Evolutionary conservation across 2,888 invertebrate genomes (phyloP), one percentile per base, ranked within the genome.

Genomic region (Mythimna impura): DNA sequence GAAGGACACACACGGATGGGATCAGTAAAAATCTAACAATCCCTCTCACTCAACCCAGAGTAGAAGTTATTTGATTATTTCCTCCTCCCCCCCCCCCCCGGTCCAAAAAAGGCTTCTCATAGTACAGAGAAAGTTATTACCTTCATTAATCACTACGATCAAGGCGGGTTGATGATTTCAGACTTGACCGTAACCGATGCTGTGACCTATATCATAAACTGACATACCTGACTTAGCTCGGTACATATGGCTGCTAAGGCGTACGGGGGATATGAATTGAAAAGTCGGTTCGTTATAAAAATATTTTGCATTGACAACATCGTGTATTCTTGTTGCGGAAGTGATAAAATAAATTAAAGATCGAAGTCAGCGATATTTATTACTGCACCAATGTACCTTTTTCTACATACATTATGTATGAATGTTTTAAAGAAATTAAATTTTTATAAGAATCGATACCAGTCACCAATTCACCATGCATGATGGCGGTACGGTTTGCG

Each of bases 1-100:
- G 86, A 36, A 8, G 9, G 36, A 36, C 36, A 36, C 36, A 98
- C 40, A 40, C 40, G 12, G 10, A 12, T 40, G 10, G 40, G 40
- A 12, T 3, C 40, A 40, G 40, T 12, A 40, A 40, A 10, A 40
- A 40, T 12, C 10, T 12, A 40, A 40, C 10, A 40, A 40, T 40
- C 12, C 40, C 43, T 43, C 12, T 14, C 12, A 4, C 43, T 43
- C 14, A 4, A 43, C 14, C 5, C 4, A 14, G 14, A 14, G 12
- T 5, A 43, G 43, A 14, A 43, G 12, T 14, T 43, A 43, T 43
- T 43, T 14, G 43, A 43, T 14, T 5, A 43, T 43, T 4, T 12
- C 14, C 4, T 12, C 14, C 43, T 12, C 3, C 43, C 10, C 4
- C 7, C 0, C 34, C 36, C 36, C 8, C 9, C 9, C 7, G 3